Conservation (phyloP, 1,140 invertebrate genomes). For the Zaprionus kolodkinae region DNA sequence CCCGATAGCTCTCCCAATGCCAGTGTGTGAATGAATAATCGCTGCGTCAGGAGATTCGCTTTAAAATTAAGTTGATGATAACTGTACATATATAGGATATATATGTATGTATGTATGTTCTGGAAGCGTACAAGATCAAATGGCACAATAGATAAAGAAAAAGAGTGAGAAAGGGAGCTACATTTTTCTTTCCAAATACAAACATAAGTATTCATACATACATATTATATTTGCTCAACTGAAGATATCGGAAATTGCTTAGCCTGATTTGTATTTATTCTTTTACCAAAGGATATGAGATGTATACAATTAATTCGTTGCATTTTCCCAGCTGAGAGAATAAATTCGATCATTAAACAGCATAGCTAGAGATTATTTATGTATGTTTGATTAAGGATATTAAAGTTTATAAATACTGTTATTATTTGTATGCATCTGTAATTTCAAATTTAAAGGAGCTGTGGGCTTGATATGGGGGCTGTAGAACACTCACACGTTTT, state of each 20-base stretch:
- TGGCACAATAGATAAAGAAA: background rate
- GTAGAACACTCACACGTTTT: no score
- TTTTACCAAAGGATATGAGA: constrained; percentile 22
- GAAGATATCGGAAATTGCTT: constrained; percentile 14
- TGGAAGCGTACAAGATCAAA: constrained; percentile 5
- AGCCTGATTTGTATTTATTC: constrained; percentile 19
- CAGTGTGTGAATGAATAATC: constrained; percentile 13
- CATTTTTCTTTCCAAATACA: background rate
- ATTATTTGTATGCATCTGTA: no score
- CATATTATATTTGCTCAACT: constrained; percentile 16
- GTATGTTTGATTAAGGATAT: no score
- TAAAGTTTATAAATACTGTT: no score
- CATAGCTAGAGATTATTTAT: no score
- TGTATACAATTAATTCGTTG: constrained; percentile 36
- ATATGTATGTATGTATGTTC: constrained; percentile 1
- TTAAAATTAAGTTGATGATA: background rate
- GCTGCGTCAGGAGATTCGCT: constrained; percentile 19
- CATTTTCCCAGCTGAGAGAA: background rate
- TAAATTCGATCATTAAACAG: background rate
- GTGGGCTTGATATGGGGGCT: no score
- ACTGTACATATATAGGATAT: background rate
- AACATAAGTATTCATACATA: background rate
- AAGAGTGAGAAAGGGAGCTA: background rate
- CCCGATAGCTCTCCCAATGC: constrained; percentile 14
- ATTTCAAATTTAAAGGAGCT: no score